Evolutionary conservation across 2,888 invertebrate species (phyloP).

Genomic region (Dermolepida albohirtum): DNA sequence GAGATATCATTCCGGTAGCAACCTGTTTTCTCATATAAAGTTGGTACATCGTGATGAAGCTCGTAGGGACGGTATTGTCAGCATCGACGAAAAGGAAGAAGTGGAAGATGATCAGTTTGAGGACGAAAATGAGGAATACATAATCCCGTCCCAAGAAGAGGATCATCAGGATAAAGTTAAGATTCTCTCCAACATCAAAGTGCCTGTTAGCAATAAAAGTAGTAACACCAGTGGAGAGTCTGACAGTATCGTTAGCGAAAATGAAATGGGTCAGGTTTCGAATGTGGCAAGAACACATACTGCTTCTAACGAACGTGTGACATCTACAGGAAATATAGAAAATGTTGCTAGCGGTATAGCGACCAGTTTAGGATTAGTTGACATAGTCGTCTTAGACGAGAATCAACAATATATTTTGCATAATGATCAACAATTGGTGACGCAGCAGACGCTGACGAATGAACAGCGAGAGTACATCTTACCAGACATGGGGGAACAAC

Average conservation of each 20-base stretch:
- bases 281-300: neutral
- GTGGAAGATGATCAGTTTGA: constrained; percentile 66
- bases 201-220: constrained; percentile 1
- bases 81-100: constrained; percentile 68
- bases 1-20: constrained; percentile 75
- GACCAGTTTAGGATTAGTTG: constrained; percentile 69
- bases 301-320: constrained; percentile 2
- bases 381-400: constrained; percentile 71
- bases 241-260: neutral
- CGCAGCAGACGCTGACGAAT: constrained; percentile 45
- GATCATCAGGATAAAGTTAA: constrained; percentile 33
- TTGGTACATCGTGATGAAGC: constrained; percentile 75
- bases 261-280: too few species aligned
- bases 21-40: constrained; percentile 79
- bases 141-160: constrained; percentile 7
- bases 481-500: constrained; percentile 61
- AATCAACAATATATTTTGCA: constrained; percentile 70
- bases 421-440: constrained; percentile 52
- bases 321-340: constrained; percentile 50
- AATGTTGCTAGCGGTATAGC: constrained; percentile 71
- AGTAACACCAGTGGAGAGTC: neutral
- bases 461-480: constrained; percentile 61
- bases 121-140: constrained; percentile 45
- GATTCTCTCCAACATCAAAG: constrained; percentile 31
- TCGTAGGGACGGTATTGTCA: constrained; percentile 74